phyloP scores from a whole-genome alignment of 2,888 invertebrate species.

The Anticlea derivata region DNA sequence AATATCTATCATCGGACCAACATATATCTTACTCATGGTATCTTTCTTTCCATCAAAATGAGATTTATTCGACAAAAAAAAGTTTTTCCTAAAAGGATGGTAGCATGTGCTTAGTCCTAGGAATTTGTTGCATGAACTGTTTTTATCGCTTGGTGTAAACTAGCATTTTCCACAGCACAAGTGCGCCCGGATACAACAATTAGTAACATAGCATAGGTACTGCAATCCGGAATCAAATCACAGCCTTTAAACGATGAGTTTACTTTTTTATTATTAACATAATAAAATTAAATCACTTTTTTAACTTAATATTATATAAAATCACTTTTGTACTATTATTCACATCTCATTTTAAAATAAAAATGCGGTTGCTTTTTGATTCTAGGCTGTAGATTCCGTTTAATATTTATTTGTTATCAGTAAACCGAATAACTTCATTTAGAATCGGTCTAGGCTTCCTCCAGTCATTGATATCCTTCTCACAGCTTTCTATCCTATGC shows the following conservation, averaged over 20 bases:
- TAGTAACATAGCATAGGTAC: conserved; percentile 11
- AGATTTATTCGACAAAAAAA: conserved; percentile 2
- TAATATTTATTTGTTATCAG: conserved; percentile 7
- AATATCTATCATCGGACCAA: neutral
- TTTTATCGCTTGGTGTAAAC: conserved; percentile 31
- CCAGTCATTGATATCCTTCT: conserved; percentile 67
- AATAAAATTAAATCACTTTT: neutral
- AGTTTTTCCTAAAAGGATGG: conserved; percentile 8
- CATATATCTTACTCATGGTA: neutral
- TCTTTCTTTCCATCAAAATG: neutral
- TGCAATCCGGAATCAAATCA: conserved; percentile 19
- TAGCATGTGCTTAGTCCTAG: conserved; percentile 27
- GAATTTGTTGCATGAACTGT: conserved; percentile 28
- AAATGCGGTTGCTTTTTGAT: conserved; percentile 1
- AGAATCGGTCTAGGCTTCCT: conserved; percentile 51
- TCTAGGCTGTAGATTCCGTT: conserved; percentile 16
- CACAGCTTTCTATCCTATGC: conserved; percentile 64
- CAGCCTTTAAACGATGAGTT: neutral
- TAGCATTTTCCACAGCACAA: conserved; percentile 73
- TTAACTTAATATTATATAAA: no score
- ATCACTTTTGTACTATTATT: no score
- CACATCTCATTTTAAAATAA: no score
- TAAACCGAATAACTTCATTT: conserved; percentile 7
- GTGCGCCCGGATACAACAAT: conserved; percentile 56
- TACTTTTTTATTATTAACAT: neutral